Base-by-base conservation (phyloP, 1,140 invertebrate genomes). In the Zelostemma sp. region DNA sequence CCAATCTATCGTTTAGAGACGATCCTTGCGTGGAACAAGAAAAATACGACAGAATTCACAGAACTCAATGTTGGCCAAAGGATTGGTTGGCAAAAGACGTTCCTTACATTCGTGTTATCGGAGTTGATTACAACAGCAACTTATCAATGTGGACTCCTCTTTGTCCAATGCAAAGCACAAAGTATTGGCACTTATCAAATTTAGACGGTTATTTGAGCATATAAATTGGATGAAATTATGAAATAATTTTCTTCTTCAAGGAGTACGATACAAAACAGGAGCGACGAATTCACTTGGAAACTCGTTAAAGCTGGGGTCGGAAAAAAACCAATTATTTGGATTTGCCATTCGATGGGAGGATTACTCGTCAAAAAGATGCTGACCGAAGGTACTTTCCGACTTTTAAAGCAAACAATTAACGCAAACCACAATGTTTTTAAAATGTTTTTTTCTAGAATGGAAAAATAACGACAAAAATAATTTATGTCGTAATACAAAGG, bases 301-400 rank as follows among this genome's bases (percentile, higher is more conserved):
- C 80, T 95, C 40, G 56, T 87, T 21, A 80, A 86, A 74, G 91
- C 92, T 56, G 90, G 90, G 56, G 87, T 95, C 16, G 93, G 93
- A 1, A 81, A 86, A 48, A 86, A 90, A 73, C 92, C 92, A 4
- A 88, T 93, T 54, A 87, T 95, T 51, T 95, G 92, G 92, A 85
- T 95, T 15, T 90, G 91, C 12, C 93, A 95, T 83, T 95, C 93
- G 1, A 95, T 95, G 93, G 94, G 94, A 72, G 94, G 93, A 41
- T 86, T 95, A 11, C 85, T 95, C 40, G 90, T 93, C 0, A 95
- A 95, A 84, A 88, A 93, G 70, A 89, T 94, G 64, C 76, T 94
- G 6, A 80, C 88, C 0, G 85, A 89, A 81, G 85, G 86, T 88
- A 49, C 16, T 71, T 75, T 64, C 77, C 12, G 16, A 45, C 1